Evolutionary conservation across 2,888 invertebrate genomes (phyloP).

Genomic region (Dicyrtoma fusca): DNA sequence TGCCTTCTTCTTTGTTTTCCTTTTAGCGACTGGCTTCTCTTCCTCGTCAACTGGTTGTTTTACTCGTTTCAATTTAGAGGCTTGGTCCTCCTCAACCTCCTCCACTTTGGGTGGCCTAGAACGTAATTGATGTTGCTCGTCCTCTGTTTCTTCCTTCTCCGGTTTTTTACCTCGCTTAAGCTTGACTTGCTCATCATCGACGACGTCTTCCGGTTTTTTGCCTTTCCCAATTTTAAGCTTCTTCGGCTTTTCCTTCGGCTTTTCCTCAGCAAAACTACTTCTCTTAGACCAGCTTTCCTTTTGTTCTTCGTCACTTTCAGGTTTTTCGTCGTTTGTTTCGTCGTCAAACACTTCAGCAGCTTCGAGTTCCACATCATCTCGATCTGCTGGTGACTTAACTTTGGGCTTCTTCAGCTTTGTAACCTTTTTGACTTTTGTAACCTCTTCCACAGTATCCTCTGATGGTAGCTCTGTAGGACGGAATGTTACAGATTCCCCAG

Average conservation of each 20-base stretch:
- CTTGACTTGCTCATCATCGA: neutral
- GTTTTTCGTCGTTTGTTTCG: slow-evolving; percentile 48
- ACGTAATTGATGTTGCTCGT: slow-evolving; percentile 41
- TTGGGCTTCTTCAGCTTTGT: slow-evolving; percentile 21
- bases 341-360: neutral
- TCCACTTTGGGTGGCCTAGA: neutral
- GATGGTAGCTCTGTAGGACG: neutral
- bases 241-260: slow-evolving; percentile 54
- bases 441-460: neutral
- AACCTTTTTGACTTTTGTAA: neutral
- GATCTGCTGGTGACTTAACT: neutral
- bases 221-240: slow-evolving; percentile 58
- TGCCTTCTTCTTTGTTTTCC: slow-evolving; percentile 52
- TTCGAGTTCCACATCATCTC: neutral
- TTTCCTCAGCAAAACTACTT: neutral
- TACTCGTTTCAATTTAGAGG: slow-evolving; percentile 16
- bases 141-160: slow-evolving; percentile 44
- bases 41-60: slow-evolving; percentile 30
- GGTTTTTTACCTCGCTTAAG: neutral
- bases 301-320: neutral
- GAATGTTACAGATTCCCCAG: neutral
- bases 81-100: slow-evolving; percentile 21
- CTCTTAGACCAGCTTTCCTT: slow-evolving; percentile 14
- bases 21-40: slow-evolving; percentile 39
- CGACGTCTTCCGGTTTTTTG: slow-evolving; percentile 13